Evolutionary conservation across 2,888 invertebrate genomes (phyloP).

Genomic region (Diplazon laetatorius): DNA sequence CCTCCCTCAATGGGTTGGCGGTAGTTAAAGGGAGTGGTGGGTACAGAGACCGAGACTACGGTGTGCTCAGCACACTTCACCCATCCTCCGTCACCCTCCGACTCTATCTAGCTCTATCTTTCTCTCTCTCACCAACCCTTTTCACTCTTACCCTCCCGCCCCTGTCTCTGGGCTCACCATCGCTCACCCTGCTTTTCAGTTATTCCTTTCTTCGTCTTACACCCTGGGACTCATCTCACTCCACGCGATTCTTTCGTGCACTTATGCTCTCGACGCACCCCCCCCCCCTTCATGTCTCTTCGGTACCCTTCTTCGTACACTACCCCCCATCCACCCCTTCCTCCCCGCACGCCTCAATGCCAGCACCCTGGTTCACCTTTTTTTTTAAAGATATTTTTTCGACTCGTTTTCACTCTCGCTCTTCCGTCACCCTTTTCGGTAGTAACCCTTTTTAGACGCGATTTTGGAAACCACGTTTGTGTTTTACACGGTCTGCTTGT

Average conservation of each 20-base stretch:
- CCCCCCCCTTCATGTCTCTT: constrained; percentile 63
- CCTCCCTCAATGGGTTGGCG: constrained; percentile 21
- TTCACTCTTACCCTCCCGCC: too few species aligned
- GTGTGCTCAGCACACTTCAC: constrained; percentile 30
- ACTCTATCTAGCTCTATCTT: too few species aligned
- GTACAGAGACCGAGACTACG: constrained; percentile 26
- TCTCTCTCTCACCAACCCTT: too few species aligned
- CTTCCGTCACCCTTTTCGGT: too few species aligned
- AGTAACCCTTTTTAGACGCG: too few species aligned
- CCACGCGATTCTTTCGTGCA: constrained; percentile 67
- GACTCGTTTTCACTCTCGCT: too few species aligned
- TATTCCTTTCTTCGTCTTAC: constrained; percentile 10
- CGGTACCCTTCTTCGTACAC: constrained; percentile 54
- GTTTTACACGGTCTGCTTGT: too few species aligned
- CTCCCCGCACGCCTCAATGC: not conserved
- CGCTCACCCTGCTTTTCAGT: constrained; percentile 8
- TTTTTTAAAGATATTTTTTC: constrained; percentile 25
- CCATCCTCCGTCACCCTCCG: too few species aligned
- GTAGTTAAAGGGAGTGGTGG: not conserved
- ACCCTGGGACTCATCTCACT: constrained; percentile 30
- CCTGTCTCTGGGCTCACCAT: constrained; percentile 5
- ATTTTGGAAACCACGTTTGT: too few species aligned
- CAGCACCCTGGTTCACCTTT: constrained; percentile 17
- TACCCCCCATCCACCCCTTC: constrained; percentile 7
- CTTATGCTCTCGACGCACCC: constrained; percentile 76